These are phyloP conservation scores for Achatina immaculata DNA, from an alignment of 1,140 invertebrate genomes.

Conservation along the genomic window DNA sequence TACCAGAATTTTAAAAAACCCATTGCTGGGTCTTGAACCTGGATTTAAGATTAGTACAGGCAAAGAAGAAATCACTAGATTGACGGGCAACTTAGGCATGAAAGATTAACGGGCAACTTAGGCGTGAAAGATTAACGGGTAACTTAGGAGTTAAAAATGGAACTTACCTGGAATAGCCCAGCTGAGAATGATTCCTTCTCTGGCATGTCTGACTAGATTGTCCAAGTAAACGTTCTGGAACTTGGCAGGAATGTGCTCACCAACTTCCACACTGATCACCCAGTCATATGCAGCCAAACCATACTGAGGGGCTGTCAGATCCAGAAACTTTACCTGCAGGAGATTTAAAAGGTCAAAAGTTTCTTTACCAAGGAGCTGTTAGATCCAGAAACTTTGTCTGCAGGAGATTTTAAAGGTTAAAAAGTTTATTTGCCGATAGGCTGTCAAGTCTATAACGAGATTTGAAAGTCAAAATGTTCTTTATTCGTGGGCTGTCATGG, in stretches of 20 bases:
- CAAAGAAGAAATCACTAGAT: too few species aligned
- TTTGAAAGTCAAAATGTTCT: too few species aligned
- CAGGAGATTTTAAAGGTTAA: background rate
- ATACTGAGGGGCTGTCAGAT: slow-evolving; percentile 48
- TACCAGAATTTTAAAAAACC: too few species aligned
- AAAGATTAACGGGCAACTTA: too few species aligned
- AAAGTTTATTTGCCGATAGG: background rate
- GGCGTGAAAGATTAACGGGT: too few species aligned
- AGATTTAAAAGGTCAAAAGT: background rate
- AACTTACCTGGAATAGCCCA: slow-evolving; percentile 47
- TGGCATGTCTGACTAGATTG: slow-evolving; percentile 46
- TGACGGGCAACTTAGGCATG: too few species aligned
- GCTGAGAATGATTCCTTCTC: slow-evolving; percentile 46
- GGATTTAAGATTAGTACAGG: too few species aligned
- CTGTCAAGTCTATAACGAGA: slow-evolving; percentile 48
- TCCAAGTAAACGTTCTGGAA: slow-evolving; percentile 49
- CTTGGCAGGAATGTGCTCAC: slow-evolving; percentile 11
- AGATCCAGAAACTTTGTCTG: slow-evolving; percentile 46
- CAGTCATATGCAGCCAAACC: slow-evolving; percentile 34
- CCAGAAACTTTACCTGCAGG: slow-evolving; percentile 42
- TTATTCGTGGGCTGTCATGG: too few species aligned
- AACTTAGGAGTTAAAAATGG: too few species aligned
- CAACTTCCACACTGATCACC: slow-evolving; percentile 20
- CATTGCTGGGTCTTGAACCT: too few species aligned
- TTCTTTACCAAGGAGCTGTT: slow-evolving; percentile 34